These are phyloP conservation scores for Ichneumon xanthorius DNA, from an alignment of 2,888 invertebrate genomes.

Conservation along the genomic window DNA sequence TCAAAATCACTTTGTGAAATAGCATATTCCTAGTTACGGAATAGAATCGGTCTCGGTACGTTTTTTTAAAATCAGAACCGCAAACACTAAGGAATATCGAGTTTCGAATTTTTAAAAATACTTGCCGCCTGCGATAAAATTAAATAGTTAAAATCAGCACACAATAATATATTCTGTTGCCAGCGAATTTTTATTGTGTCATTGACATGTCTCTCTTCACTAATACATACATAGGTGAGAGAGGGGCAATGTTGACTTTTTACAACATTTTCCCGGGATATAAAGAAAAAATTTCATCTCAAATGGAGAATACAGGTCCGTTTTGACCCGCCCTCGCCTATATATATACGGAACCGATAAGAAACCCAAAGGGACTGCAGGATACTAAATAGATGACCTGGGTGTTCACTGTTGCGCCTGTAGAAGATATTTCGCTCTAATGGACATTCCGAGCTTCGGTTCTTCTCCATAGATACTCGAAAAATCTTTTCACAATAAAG, in stretches of 20 bases:
- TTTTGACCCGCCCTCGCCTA: too few species aligned
- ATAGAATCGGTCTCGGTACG: background rate
- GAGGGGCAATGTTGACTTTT: too few species aligned
- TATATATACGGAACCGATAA: slow-evolving; percentile 6
- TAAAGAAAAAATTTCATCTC: too few species aligned
- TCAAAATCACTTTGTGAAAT: slow-evolving; percentile 1
- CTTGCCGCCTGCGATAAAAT: too few species aligned
- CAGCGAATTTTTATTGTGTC: too few species aligned
- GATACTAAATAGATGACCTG: slow-evolving; percentile 30
- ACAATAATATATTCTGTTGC: too few species aligned
- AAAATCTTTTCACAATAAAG: slow-evolving; percentile 40
- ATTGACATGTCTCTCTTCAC: too few species aligned
- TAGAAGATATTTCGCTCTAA: slow-evolving; percentile 65
- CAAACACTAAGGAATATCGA: background rate
- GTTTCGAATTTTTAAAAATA: background rate
- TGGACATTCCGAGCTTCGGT: slow-evolving; percentile 71
- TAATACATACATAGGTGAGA: too few species aligned
- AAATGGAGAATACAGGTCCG: too few species aligned
- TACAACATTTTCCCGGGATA: too few species aligned
- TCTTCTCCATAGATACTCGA: slow-evolving; percentile 22
- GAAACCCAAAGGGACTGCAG: slow-evolving; percentile 2
- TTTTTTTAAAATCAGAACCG: background rate
- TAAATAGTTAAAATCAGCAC: too few species aligned
- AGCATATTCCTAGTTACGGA: background rate
- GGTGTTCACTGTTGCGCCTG: background rate